Evolutionary conservation across 2,113 vertebrate genomes (phyloP), one percentile per base, ranked within the genome.

Genomic region (Python bivittatus): DNA sequence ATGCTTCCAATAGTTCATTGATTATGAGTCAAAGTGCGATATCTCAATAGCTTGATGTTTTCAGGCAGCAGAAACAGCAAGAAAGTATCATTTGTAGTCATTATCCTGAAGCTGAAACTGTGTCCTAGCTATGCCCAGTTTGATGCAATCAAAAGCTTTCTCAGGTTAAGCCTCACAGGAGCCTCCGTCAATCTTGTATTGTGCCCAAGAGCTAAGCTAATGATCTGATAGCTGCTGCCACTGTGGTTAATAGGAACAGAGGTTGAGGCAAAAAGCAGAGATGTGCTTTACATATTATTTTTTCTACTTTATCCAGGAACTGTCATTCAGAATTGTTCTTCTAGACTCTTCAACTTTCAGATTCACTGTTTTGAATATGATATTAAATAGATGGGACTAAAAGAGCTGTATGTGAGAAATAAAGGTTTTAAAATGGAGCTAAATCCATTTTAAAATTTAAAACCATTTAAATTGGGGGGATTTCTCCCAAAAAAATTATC

Each of bases 291-390:
- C 13, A 84, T 91, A 85, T 83, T 44, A 44, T 33, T 92, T 93
- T 42, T 53, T 92, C 68, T 93, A 91, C 44, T 96, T 94, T 89
- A 23, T 54, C 12, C 91, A 58, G 91, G 92, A 92, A 87, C 33
- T 88, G 83, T 92, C 90, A 93, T 89, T 96, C 94, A 92, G 6
- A 44, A 92, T 90, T 88, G 89, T 72, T 86, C 87, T 90, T 91
- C 60, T 52, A 1, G 68, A 15, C 90, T 92, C 91, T 89, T 93
- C 96, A 92, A 83, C 68, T 97, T 93, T 96, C 86, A 90, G 57
- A 89, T 95, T 93, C 79, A 79, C 72, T 96, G 11, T 12, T 96
- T 95, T 93, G 7, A 33, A 72, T 94, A 88, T 38, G 29, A 57
- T 95, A 93, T 93, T 83, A 93, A 94, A 88, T 52, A 90, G 91